Base-by-base conservation (phyloP, 2,797 vertebrate genomes). In the Rhinophrynus dorsalis region DNA sequence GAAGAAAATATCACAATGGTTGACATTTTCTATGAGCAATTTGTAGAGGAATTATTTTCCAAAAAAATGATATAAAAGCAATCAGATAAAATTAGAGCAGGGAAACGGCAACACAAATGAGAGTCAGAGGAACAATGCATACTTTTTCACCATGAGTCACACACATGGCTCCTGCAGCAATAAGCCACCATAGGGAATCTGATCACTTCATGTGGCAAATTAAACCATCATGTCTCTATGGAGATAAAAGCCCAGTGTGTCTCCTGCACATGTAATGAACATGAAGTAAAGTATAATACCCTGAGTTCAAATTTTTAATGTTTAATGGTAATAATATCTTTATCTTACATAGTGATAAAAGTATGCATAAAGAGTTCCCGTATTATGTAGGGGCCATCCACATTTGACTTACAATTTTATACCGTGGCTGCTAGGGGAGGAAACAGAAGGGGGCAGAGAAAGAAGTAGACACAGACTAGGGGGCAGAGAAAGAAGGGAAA, bases 1-100 rank as follows among this genome's bases (percentile, higher is more conserved):
- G 4, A 30, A 30, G 29, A 30, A 52, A 21, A 70, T 24, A 15
- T 30, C 27, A 15, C 38, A 29, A 23, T 56, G 1, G 7, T 27
- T 61, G 67, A 70, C 67, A 70, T 70, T 70, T 69, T 37, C 67
- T 27, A 63, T 35, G 30, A 62, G 50, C 20, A 11, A 62, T 69
- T 68, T 55, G 54, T 55, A 45, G 48, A 52, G 58, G 57, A 69
- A 69, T 69, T 69, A 69, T 69, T 33, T 40, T 40, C 35, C 37
- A 50, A 50, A 51, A 58, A 67, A n/a, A n/a, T n/a, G n/a, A n/a
- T 51, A 54, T 37, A 58, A 20, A 62, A 55, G 4, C 47, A 48
- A 70, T 70, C 32, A 45, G 57, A 23, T 68, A 62, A 69, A 69
- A 61, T 61, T 55, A 69, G 67, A 60, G 27, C 17, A n/a, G 13